A percentile compares a stretch with the other conserved stretches of the same genome.
Conservation (phyloP, 2,797 vertebrate genomes). For the Numenius phaeopus region DNA sequence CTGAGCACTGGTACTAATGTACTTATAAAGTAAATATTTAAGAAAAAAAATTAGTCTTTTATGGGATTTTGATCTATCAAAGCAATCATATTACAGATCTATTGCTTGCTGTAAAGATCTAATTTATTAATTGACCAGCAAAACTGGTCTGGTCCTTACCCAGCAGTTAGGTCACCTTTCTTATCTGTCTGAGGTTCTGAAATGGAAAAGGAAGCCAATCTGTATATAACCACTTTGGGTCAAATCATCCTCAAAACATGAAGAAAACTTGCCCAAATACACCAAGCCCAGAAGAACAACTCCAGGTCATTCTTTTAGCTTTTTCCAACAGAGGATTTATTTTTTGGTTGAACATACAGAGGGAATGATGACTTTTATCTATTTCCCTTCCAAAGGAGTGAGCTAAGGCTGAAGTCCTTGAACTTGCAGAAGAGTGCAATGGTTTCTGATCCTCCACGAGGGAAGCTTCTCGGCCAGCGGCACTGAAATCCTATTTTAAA, state of each 20-base stretch:
- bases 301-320: not conserved
- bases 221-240: not conserved
- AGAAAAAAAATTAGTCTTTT: not conserved
- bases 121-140: not conserved
- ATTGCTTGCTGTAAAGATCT: not conserved
- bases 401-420: not conserved
- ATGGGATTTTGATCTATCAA: not conserved
- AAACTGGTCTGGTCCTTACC: not conserved
- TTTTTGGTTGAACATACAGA: not conserved
- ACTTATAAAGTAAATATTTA: constrained; percentile 19
- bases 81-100: not conserved
- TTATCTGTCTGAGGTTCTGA: not conserved
- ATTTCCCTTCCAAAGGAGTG: not conserved
- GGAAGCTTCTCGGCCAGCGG: not conserved
- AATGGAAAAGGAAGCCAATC: not conserved
- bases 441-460: not conserved
- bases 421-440: not conserved
- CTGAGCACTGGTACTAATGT: not conserved
- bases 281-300: not conserved
- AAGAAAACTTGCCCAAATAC: not conserved
- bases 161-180: not conserved
- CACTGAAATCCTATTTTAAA: not conserved
- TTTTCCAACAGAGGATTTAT: not conserved
- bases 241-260: not conserved
- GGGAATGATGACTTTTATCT: not conserved